phyloP scores from a whole-genome alignment of 2,797 vertebrate genomes.

The Distichodus sexfasciatus region DNA sequence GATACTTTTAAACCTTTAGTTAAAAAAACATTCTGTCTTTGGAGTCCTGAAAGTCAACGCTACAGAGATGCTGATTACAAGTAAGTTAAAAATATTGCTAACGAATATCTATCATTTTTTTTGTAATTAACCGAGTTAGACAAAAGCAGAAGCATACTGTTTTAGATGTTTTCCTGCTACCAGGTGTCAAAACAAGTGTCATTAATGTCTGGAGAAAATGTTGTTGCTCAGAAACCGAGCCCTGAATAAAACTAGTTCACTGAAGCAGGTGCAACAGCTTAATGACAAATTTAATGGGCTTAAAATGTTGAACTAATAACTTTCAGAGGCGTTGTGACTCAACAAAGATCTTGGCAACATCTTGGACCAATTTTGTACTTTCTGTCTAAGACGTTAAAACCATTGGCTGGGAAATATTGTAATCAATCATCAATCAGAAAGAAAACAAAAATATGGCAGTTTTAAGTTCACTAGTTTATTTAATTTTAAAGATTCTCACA shows the following conservation, averaged over 20 bases:
- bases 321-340: neutral
- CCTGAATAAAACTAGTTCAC: neutral
- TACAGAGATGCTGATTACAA: conserved; percentile 71
- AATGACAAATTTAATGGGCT: conserved; percentile 10
- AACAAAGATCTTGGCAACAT: neutral
- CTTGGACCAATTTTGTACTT: neutral
- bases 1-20: neutral
- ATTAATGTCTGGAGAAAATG: neutral
- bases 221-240: neutral
- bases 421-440: too few relatives aligned
- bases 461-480: too few relatives aligned
- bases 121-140: neutral
- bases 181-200: too few relatives aligned
- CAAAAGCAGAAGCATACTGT: neutral
- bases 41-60: neutral
- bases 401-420: too few relatives aligned
- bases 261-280: conserved; percentile 13
- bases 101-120: neutral
- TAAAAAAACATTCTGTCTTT: conserved; percentile 3
- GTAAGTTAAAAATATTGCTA: conserved; percentile 62
- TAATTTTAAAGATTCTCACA: too few relatives aligned
- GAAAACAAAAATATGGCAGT: too few relatives aligned
- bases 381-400: too few relatives aligned
- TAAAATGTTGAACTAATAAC: neutral
- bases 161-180: neutral